These are phyloP conservation scores for Lasius fuliginosus DNA, from an alignment of 2,888 invertebrate genomes.

Conservation along the genomic window DNA sequence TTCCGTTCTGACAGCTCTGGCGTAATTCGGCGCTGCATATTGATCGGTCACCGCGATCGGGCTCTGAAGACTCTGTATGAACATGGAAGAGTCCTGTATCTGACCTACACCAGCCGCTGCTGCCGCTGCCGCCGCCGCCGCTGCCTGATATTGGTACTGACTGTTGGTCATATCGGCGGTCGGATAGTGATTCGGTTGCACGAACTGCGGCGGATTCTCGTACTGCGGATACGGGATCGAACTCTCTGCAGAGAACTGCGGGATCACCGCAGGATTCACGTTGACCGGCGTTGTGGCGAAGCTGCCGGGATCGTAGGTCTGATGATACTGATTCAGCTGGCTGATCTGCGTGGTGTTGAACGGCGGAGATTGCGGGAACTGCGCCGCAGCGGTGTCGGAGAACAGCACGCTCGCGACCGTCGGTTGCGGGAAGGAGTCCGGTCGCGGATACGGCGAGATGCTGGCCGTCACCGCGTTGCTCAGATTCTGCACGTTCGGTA, in stretches of 20 bases:
- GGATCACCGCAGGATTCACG: slow-evolving; percentile 78
- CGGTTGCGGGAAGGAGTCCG: slow-evolving; percentile 79
- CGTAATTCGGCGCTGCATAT: slow-evolving; percentile 80
- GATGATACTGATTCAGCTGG: slow-evolving; percentile 78
- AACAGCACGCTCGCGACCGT: slow-evolving; percentile 78
- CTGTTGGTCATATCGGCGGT: slow-evolving; percentile 75
- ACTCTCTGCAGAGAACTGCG: slow-evolving; percentile 79
- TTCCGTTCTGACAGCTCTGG: slow-evolving; percentile 79
- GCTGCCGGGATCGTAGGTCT: slow-evolving; percentile 78
- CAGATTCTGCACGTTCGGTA: slow-evolving; percentile 75
- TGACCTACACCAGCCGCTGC: slow-evolving; percentile 73
- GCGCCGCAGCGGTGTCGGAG: slow-evolving; percentile 75
- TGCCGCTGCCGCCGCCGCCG: slow-evolving; percentile 27
- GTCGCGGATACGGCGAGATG: slow-evolving; percentile 78
- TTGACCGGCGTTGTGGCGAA: slow-evolving; percentile 79
- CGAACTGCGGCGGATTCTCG: slow-evolving; percentile 79
- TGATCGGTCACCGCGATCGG: slow-evolving; percentile 81
- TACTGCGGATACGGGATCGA: slow-evolving; percentile 80
- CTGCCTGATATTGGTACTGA: slow-evolving; percentile 79
- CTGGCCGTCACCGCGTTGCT: slow-evolving; percentile 74
- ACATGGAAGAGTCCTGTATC: slow-evolving; percentile 80
- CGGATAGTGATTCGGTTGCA: slow-evolving; percentile 80
- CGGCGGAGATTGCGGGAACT: slow-evolving; percentile 79
- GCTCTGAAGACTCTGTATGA: slow-evolving; percentile 80
- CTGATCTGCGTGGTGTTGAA: slow-evolving; percentile 76